A percentile compares a stretch with the other conserved stretches of the same genome.
phyloP scores from a whole-genome alignment of 2,797 vertebrate species.

The Ispidina picta region DNA sequence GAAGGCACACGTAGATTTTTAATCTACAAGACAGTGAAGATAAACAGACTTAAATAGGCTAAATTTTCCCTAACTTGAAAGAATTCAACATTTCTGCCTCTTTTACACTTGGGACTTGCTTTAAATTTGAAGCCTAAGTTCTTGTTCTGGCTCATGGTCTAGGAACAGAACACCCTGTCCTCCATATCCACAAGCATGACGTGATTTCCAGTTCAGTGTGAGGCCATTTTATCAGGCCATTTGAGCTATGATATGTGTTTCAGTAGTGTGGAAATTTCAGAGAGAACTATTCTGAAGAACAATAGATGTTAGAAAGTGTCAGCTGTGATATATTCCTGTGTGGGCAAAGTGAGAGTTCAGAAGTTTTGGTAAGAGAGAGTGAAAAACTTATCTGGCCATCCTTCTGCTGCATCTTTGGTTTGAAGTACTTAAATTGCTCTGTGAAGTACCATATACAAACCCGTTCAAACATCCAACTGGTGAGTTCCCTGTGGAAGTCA shows the following conservation, averaged over 20 bases:
- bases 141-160: background rate
- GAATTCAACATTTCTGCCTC: background rate
- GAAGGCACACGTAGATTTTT: background rate
- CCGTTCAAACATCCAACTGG: background rate
- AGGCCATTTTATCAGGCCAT: background rate
- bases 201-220: background rate
- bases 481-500: background rate
- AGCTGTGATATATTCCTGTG: rapidly evolving
- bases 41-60: background rate
- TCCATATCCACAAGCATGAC: background rate
- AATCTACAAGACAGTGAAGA: slow-evolving; percentile 16
- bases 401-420: background rate
- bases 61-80: background rate
- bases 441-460: background rate
- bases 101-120: background rate
- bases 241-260: background rate
- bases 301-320: background rate
- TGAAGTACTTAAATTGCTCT: background rate
- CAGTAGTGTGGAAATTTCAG: background rate
- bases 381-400: rapidly evolving
- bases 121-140: background rate
- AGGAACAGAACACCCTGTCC: background rate
- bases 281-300: background rate
- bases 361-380: background rate
- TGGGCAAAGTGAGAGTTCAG: background rate